Evolutionary conservation across 2,888 invertebrate genomes (phyloP).

Genomic region (Netelia virgata): DNA sequence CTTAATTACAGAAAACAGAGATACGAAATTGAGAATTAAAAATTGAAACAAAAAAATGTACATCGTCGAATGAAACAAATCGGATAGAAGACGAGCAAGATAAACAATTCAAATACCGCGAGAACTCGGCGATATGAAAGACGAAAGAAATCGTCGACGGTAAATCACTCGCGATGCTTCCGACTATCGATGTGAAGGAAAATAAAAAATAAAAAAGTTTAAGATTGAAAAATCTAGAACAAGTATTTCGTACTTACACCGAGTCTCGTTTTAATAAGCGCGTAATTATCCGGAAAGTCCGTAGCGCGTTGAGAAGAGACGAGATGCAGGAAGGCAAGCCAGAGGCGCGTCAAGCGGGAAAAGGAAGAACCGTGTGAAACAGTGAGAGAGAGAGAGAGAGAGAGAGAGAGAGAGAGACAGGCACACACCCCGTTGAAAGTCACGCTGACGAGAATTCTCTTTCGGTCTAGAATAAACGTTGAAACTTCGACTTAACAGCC

Average conservation of each 20-base stretch:
- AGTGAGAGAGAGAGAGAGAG: constrained; percentile 3
- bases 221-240: not conserved
- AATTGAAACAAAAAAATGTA: too few relatives aligned
- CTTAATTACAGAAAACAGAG: too few relatives aligned
- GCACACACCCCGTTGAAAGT: constrained; percentile 34
- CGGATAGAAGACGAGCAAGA: too few relatives aligned
- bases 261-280: constrained; percentile 26
- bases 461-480: constrained; percentile 45
- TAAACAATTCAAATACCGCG: too few relatives aligned
- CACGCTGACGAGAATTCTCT: constrained; percentile 46
- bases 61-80: too few relatives aligned
- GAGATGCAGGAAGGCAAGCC: constrained; percentile 11
- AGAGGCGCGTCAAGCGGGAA: constrained; percentile 25
- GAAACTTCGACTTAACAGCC: constrained; percentile 38
- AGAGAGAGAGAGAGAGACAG: constrained; percentile 5
- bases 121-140: too few relatives aligned
- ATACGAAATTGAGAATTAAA: too few relatives aligned
- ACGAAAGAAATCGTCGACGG: too few relatives aligned
- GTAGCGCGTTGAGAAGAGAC: constrained; percentile 2
- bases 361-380: constrained; percentile 10
- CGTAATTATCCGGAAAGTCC: constrained; percentile 47
- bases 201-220: not conserved
- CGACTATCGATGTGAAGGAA: too few relatives aligned
- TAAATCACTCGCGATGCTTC: too few relatives aligned
- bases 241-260: not conserved